Evolutionary conservation across 2,797 vertebrate species (phyloP), one percentile per base, ranked within the genome.

Genomic region (Pseudomugil tenellus): DNA sequence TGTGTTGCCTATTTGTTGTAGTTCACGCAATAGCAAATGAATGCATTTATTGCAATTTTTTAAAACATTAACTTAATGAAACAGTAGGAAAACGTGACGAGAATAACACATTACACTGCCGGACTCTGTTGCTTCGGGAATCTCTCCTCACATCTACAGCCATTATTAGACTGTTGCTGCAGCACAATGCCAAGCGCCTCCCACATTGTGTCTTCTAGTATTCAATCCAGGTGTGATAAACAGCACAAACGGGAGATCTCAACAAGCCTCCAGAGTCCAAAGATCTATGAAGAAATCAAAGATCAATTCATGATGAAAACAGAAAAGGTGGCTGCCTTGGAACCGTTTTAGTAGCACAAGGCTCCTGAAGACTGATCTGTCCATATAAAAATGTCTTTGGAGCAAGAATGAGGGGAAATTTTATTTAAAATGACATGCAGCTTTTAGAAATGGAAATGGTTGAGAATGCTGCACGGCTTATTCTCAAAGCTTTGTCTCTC

Each of bases 381-480:
- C 72, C 58, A 66, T 82, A 80, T 83, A 68, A 72, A 91, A 90
- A 87, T 83, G 66, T 64, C 67, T 72, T 77, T 60, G 52, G 63
- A 46, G 67, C 70, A 54, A 61, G 34, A 90, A 91, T 62, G 62
- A 90, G 86, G 83, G 77, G 90, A 84, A 79, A 69, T 83, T 84
- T 82, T 63, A 79, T 84, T 79, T 77, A 53, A 70, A 80, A 84
- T 77, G 29, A 53, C 70, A 63, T 52, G 79, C 80, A 83, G 79
- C 70, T 84, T 89, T 89, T 88, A 90, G 80, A 90, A 87, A 89
- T 90, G 86, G 70, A 92, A 91, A 91, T 84, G 61, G 66, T 64
- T 54, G 76, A 84, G 77, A 83, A 76, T 84, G 85, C 72, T 54
- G 72, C 80, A 72, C 43, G 3, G 61, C 80, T 88, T 79, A 37